Evolutionary conservation across 2,888 invertebrate species (phyloP).

Genomic region (Chironomus tentans): DNA sequence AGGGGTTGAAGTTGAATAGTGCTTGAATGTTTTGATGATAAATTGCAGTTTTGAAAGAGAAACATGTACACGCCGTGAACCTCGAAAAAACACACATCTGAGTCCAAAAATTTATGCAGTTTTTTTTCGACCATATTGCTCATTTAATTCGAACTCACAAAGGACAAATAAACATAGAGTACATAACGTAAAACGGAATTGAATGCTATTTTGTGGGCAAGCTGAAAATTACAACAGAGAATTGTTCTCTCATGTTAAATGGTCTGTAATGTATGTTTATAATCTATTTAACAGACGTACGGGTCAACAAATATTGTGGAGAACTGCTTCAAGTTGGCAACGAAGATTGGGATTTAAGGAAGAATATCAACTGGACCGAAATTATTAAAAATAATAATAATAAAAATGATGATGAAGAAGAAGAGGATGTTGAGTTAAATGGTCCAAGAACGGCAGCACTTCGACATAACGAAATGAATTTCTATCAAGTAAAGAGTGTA

Average conservation of each 20-base stretch:
- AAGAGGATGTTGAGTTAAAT: neutral
- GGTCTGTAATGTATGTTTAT: too few species aligned
- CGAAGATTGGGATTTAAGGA: constrained; percentile 32
- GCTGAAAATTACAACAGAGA: too few species aligned
- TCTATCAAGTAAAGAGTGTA: constrained; percentile 30
- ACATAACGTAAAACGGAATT: constrained; percentile 42
- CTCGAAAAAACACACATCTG: constrained; percentile 3
- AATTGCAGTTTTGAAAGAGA: neutral
- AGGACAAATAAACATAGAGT: constrained; percentile 29
- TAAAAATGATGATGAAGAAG: neutral
- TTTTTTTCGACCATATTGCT: constrained; percentile 23
- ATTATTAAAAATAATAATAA: neutral
- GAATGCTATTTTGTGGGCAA: constrained; percentile 35
- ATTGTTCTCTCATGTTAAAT: neutral
- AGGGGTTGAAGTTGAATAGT: neutral
- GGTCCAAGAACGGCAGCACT: neutral
- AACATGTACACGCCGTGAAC: neutral
- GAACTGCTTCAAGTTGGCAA: constrained; percentile 43
- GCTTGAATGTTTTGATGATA: neutral
- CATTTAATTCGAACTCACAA: constrained; percentile 35
- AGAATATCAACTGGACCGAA: neutral
- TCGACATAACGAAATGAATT: constrained; percentile 30
- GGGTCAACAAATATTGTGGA: constrained; percentile 49
- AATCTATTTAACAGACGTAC: constrained; percentile 39
- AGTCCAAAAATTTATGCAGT: neutral